Percentiles rank a stretch among this genome's conserved stretches.
Evolutionary conservation across 2,888 invertebrate species (phyloP).

Genomic region (Mechanitis mazaeus): DNA sequence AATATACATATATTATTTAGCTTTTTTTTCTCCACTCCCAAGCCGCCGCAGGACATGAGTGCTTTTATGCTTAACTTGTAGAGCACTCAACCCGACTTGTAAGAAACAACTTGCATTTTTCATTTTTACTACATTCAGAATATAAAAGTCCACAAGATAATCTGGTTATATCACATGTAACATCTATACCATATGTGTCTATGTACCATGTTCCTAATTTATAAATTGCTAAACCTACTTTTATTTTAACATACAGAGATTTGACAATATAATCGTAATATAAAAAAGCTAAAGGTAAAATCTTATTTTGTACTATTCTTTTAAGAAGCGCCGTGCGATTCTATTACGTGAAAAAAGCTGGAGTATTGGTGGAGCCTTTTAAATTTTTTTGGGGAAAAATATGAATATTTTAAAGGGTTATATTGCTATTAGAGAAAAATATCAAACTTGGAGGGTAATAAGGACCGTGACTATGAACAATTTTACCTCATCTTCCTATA

Average conservation of each 20-base stretch:
- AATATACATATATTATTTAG: conserved; percentile 1
- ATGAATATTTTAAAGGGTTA: conserved; percentile 58
- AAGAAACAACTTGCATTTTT: conserved; percentile 8
- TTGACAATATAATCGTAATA: neutral
- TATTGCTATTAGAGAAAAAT: conserved; percentile 70
- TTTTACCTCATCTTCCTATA: conserved; percentile 62
- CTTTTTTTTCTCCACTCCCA: conserved; percentile 7
- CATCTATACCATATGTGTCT: too few relatives aligned
- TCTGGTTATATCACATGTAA: too few relatives aligned
- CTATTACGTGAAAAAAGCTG: conserved; percentile 11
- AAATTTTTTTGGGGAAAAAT: conserved; percentile 37
- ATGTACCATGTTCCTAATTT: too few relatives aligned
- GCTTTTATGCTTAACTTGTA: conserved; percentile 9
- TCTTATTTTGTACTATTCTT: conserved; percentile 4
- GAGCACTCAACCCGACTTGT: conserved; percentile 15
- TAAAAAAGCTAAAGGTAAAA: neutral
- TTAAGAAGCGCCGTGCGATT: conserved; percentile 4
- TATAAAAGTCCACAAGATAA: neutral
- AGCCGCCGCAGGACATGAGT: conserved; percentile 13
- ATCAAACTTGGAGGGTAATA: conserved; percentile 62
- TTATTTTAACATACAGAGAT: neutral
- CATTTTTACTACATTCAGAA: conserved; percentile 6
- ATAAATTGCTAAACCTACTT: too few relatives aligned
- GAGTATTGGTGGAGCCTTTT: conserved; percentile 28
- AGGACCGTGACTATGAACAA: conserved; percentile 68